These are phyloP conservation scores for Alsophila aescularia DNA, from an alignment of 2,888 invertebrate species.

Conservation along the genomic window DNA sequence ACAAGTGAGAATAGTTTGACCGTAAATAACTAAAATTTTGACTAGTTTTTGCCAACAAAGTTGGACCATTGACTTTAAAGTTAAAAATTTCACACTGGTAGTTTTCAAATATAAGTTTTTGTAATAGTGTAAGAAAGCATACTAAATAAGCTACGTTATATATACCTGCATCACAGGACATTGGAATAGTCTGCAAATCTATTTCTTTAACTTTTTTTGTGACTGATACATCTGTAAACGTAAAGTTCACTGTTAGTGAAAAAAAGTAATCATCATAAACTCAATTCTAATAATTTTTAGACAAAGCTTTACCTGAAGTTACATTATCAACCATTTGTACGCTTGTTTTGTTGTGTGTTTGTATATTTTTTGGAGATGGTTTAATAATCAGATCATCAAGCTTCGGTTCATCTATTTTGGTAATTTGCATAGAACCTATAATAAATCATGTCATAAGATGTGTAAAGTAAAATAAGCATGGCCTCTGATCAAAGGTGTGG, in stretches of 20 bases:
- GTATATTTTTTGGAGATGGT: background rate
- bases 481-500: too few relatives aligned
- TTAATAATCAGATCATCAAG: background rate
- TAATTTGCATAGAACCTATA: background rate
- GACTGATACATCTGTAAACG: background rate
- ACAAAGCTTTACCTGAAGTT: conserved; percentile 52
- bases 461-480: too few relatives aligned
- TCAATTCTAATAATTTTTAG: background rate
- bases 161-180: too few relatives aligned
- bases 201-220: conserved; percentile 51
- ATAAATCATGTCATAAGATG: background rate
- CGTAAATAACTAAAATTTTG: too few relatives aligned
- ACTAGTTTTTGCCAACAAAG: too few relatives aligned
- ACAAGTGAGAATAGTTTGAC: too few relatives aligned
- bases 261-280: background rate
- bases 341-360: background rate
- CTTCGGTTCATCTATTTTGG: background rate
- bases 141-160: too few relatives aligned
- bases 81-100: too few relatives aligned
- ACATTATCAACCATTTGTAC: conserved; percentile 43
- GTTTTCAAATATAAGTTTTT: too few relatives aligned
- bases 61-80: too few relatives aligned
- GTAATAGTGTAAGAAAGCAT: too few relatives aligned
- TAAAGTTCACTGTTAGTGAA: background rate
- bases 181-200: conserved; percentile 51